A percentile compares a stretch with the other conserved stretches of the same genome.
phyloP scores from a whole-genome alignment of 2,797 vertebrate genomes.

The Gambusia yucatana region DNA sequence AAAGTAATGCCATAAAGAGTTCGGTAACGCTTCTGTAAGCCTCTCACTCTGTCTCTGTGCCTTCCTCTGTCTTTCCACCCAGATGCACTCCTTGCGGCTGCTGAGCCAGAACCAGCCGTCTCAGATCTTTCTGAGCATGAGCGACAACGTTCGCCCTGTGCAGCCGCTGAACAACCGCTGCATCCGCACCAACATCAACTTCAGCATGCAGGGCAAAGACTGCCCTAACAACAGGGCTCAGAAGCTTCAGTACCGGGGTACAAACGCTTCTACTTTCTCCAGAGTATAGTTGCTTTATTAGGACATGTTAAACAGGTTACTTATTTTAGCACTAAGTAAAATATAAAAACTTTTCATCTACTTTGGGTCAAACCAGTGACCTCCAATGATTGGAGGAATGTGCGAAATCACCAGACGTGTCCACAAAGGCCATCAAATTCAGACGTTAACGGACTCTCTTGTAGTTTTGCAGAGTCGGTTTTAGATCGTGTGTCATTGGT shows the following conservation, averaged over 20 bases:
- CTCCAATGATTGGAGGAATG: not conserved
- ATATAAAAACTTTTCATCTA: not conserved
- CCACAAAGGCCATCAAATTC: not conserved
- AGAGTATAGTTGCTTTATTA: not conserved
- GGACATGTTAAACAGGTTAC: not conserved
- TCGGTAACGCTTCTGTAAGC: not conserved
- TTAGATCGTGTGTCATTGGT: not conserved
- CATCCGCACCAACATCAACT: constrained; percentile 99
- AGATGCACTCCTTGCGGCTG: constrained; percentile 98
- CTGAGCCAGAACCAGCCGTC: constrained; percentile 99
- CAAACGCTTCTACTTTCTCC: not conserved
- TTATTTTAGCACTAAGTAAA: not conserved
- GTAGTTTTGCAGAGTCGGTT: not conserved
- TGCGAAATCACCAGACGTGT: not conserved
- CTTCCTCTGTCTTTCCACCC: not conserved
- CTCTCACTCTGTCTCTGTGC: constrained; percentile 8
- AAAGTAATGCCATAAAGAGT: constrained; percentile 17
- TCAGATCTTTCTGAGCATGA: constrained; percentile 99
- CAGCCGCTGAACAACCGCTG: constrained; percentile 98
- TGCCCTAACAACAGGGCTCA: constrained; percentile 98
- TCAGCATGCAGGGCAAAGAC: constrained; percentile 98
- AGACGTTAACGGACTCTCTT: not conserved
- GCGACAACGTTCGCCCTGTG: constrained; percentile 96
- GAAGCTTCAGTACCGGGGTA: constrained; percentile 98
- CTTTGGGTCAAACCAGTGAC: not conserved